Evolutionary conservation across 2,113 vertebrate species (phyloP).

Genomic region (Propithecus coquereli): DNA sequence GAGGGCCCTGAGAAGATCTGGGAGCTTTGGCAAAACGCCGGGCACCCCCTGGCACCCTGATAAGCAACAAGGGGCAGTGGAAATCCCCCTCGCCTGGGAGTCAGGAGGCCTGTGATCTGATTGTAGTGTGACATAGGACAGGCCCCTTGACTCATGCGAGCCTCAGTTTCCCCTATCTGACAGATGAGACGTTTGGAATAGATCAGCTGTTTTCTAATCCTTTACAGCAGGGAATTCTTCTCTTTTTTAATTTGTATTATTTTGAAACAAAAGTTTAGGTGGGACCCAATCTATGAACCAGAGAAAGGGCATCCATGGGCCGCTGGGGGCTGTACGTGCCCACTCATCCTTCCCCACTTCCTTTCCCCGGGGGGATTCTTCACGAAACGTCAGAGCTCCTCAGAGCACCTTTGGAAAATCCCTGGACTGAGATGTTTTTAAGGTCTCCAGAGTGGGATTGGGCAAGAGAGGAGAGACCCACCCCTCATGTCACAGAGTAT

Average conservation of each 20-base stretch:
- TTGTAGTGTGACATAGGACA: background rate
- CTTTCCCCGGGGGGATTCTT: background rate
- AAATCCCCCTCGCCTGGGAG: background rate
- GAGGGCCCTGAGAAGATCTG: background rate
- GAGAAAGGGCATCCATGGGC: background rate
- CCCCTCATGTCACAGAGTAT: too few relatives aligned
- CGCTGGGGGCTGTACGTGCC: background rate
- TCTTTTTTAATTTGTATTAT: background rate
- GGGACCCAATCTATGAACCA: background rate
- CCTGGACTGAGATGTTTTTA: background rate
- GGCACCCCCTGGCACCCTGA: too few relatives aligned
- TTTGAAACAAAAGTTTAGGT: background rate
- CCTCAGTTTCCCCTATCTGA: background rate
- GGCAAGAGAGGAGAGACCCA: background rate
- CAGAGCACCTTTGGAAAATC: background rate
- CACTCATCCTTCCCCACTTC: background rate
- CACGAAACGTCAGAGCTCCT: background rate
- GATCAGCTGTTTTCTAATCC: background rate
- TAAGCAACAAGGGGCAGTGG: background rate
- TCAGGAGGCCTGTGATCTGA: background rate
- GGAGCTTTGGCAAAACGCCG: background rate
- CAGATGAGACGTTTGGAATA: background rate
- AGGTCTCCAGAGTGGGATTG: background rate
- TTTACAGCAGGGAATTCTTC: background rate
- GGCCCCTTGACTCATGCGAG: background rate